Evolutionary conservation across 2,113 vertebrate species (phyloP), one percentile per base, ranked within the genome.

Genomic region (Campylorhamphus procurvoides): DNA sequence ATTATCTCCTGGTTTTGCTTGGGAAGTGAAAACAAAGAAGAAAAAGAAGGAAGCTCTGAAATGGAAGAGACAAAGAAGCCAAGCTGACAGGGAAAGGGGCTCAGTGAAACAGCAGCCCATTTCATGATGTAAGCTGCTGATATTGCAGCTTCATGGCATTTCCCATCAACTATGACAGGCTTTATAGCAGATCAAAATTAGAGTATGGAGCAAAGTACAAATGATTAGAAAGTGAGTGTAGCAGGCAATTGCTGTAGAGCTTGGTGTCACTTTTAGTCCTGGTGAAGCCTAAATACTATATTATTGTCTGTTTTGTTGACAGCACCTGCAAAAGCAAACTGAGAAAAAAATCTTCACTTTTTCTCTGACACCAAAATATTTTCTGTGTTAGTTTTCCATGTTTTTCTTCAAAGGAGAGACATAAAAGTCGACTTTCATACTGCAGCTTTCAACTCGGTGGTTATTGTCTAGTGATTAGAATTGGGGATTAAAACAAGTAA

Each of bases 81-180:
- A 59, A n/a, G 69, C 79, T 89, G 83, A 58, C 66, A 92, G 94
- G 90, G 79, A 68, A 71, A 93, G 95, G 76, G 62, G 80, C 91
- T 67, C 66, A 9, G 91, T 77, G 94, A 74, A 94, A 92, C 66
- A 59, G 81, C 74, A 62, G 85, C 81, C 89, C 53, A 35, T 85
- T 94, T 94, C 78, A 71, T 86, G 92, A 80, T 85, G 93, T 50
- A 49, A 80, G 62, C 63, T 93, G 92, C 96, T 95, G 91, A 87
- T 92, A 81, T 10, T 92, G 93, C 84, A 93, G 74, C 93, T 90
- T 92, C 62, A 18, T 90, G 95, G 76, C 86, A 72, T 92, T 95
- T 96, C 84, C 84, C 93, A 90, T 97, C 97, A 97, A 69, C 93
- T 72, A 35, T 96, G 93, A 96, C 97, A 98, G 85, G 75, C 80